phyloP scores from a whole-genome alignment of 1,140 invertebrate species.

The Rhopalosiphum padi region DNA sequence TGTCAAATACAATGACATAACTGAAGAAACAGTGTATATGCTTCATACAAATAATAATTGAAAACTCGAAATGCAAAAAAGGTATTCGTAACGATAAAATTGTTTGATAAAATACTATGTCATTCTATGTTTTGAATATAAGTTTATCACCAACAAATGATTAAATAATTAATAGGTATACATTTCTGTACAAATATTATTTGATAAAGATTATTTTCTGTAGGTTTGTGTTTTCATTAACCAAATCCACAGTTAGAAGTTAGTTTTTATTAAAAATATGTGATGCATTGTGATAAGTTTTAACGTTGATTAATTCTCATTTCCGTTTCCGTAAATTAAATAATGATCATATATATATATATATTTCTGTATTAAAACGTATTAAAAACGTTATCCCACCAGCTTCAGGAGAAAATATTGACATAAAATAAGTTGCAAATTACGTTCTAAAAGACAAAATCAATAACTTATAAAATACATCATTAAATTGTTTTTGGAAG shows the following conservation, averaged over 20 bases:
- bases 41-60: not conserved
- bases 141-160: not conserved
- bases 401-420: not conserved
- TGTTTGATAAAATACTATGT: not conserved
- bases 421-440: not conserved
- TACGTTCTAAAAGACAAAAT: not conserved
- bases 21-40: not conserved
- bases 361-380: not conserved
- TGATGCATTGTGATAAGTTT: not conserved
- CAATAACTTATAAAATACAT: not conserved
- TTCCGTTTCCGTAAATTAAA: not conserved
- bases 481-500: not conserved
- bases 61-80: not conserved
- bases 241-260: not conserved
- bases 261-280: not conserved
- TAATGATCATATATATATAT: not conserved
- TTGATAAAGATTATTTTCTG: not conserved
- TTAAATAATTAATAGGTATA: not conserved
- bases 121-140: not conserved
- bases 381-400: not conserved
- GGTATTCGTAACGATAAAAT: not conserved
- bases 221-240: not conserved
- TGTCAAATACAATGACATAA: not conserved
- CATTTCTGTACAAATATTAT: not conserved
- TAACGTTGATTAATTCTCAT: not conserved